Conservation (phyloP, 1,140 invertebrate species). For the Chironomus tepperi region DNA sequence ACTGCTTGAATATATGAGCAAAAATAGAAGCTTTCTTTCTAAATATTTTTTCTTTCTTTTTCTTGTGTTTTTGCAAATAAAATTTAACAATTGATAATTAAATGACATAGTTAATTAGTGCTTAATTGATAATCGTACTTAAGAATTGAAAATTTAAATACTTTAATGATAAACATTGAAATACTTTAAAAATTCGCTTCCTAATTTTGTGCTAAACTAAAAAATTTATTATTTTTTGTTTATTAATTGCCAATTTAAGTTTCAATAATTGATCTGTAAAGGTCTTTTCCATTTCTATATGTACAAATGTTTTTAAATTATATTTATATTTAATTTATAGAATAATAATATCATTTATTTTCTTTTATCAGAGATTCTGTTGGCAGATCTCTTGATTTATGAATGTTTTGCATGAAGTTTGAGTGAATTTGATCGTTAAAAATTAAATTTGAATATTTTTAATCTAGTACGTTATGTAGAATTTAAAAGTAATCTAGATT, state of each 20-base stretch:
- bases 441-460: neutral
- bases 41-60: too few relatives aligned
- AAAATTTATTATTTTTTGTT: neutral
- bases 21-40: too few relatives aligned
- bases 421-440: too few relatives aligned
- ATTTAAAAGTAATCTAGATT: neutral
- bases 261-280: slow-evolving; percentile 18
- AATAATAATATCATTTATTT: neutral
- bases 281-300: neutral
- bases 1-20: too few relatives aligned
- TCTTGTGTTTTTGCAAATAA: too few relatives aligned
- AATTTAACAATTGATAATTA: too few relatives aligned
- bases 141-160: too few relatives aligned
- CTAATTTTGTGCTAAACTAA: neutral
- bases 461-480: neutral
- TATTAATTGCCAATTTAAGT: neutral
- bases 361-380: neutral
- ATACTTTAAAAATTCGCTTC: too few relatives aligned
- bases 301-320: slow-evolving; percentile 3
- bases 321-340: neutral
- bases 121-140: too few relatives aligned
- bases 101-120: too few relatives aligned
- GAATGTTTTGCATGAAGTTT: neutral
- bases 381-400: neutral
- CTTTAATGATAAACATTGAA: too few relatives aligned